Conservation (phyloP, 2,888 invertebrate genomes). For the Dryococelus australis region DNA sequence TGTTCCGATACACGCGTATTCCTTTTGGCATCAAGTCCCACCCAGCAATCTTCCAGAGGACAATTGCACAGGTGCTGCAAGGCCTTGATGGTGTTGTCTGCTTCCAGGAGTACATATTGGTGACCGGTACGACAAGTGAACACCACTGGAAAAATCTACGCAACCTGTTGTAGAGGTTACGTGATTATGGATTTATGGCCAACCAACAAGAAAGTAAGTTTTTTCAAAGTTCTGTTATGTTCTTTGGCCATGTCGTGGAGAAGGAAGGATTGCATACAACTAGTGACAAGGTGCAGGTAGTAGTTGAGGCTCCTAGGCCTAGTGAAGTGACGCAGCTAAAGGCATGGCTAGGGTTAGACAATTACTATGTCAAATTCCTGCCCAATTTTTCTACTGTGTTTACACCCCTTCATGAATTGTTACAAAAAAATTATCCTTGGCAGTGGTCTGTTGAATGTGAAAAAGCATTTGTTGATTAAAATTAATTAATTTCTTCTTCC, state of each 20-base stretch:
- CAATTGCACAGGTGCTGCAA: not conserved
- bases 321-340: slow-evolving; percentile 41
- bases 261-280: not conserved
- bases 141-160: not conserved
- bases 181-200: slow-evolving; percentile 35
- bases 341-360: slow-evolving; percentile 47
- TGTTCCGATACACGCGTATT: not conserved
- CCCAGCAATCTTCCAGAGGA: not conserved
- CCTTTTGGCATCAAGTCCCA: not conserved
- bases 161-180: slow-evolving; percentile 10
- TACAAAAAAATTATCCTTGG: too few species aligned
- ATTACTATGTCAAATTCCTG: slow-evolving; percentile 31
- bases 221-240: not conserved
- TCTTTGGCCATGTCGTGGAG: not conserved
- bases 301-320: slow-evolving; percentile 33
- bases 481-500: not conserved
- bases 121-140: not conserved
- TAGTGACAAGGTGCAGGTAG: not conserved
- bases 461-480: too few species aligned
- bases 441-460: too few species aligned
- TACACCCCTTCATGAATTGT: too few species aligned
- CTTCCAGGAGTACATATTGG: not conserved
- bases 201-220: slow-evolving; percentile 46
- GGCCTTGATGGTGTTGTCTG: not conserved
- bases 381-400: slow-evolving; percentile 18